These are phyloP conservation scores for silkworm (Bombyx mori) DNA, from an alignment of 1,140 invertebrate genomes.

Conservation along the genomic window DNA sequence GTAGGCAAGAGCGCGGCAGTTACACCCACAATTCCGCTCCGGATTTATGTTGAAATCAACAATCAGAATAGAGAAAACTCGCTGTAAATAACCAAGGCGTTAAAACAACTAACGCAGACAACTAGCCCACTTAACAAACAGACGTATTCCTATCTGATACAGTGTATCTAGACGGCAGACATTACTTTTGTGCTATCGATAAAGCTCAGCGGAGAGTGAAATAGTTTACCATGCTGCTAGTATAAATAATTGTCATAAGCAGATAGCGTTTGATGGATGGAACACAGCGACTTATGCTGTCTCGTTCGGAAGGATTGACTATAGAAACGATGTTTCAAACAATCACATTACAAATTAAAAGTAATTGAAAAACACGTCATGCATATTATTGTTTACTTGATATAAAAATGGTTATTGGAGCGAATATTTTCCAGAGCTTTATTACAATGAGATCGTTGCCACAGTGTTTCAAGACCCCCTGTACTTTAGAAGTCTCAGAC, in stretches of 20 bases:
- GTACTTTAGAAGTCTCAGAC: too few species aligned
- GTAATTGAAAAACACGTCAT: too few species aligned
- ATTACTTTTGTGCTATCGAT: slow-evolving; percentile 67
- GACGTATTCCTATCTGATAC: slow-evolving; percentile 67
- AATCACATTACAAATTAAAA: too few species aligned
- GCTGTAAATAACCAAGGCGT: slow-evolving; percentile 65
- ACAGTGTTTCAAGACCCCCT: too few species aligned
- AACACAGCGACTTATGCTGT: slow-evolving; percentile 13
- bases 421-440: too few species aligned
- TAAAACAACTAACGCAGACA: slow-evolving; percentile 61
- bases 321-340: too few species aligned
- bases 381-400: too few species aligned
- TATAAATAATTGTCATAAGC: slow-evolving; percentile 69
- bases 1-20: slow-evolving; percentile 47
- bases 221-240: slow-evolving; percentile 59
- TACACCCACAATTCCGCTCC: slow-evolving; percentile 64
- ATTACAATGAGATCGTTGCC: too few species aligned
- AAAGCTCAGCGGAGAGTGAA: slow-evolving; percentile 66
- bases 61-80: slow-evolving; percentile 60
- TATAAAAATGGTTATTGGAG: too few species aligned
- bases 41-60: slow-evolving; percentile 66
- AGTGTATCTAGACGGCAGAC: slow-evolving; percentile 59
- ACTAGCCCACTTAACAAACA: slow-evolving; percentile 67
- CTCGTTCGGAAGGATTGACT: too few species aligned
- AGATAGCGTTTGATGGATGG: slow-evolving; percentile 64